phyloP scores from a whole-genome alignment of 2,797 vertebrate species.

The Gallirallus australis region DNA sequence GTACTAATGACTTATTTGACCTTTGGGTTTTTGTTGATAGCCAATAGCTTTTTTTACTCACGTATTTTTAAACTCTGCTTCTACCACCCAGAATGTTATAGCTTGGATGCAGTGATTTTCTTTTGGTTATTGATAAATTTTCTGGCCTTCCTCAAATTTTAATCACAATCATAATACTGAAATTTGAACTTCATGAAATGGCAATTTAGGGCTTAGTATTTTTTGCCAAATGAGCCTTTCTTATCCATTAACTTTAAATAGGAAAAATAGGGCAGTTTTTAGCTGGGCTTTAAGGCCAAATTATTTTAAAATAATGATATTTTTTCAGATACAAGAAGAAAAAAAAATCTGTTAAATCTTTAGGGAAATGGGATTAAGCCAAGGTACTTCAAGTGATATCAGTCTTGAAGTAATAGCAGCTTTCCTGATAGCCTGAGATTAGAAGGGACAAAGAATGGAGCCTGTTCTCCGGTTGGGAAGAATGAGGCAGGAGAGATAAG shows the following conservation, averaged over 20 bases:
- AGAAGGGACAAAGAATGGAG: conserved; percentile 40
- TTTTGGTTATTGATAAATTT: neutral
- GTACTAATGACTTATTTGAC: neutral
- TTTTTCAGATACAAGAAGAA: conserved; percentile 8
- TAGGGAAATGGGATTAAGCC: conserved; percentile 61
- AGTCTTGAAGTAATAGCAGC: conserved; percentile 28
- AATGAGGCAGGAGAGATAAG: conserved; percentile 23
- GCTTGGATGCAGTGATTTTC: neutral
- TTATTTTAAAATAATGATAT: conserved; percentile 40
- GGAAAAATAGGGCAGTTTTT: conserved; percentile 5
- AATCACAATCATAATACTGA: neutral
- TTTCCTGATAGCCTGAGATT: conserved; percentile 65
- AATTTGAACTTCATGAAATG: conserved; percentile 4
- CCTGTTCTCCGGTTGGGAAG: conserved; percentile 1
- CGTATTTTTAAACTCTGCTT: neutral
- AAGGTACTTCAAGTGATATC: conserved; percentile 41
- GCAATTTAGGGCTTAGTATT: neutral
- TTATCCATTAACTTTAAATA: neutral
- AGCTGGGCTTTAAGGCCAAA: neutral
- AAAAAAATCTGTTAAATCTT: conserved; percentile 26
- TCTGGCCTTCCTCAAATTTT: conserved; percentile 2
- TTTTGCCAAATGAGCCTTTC: neutral
- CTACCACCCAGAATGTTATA: neutral
- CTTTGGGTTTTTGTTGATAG: neutral
- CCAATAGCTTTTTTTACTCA: neutral